These are phyloP conservation scores for Rhinolophus ferrumequinum DNA, from an alignment of 2,113 vertebrate genomes.

Conservation along the genomic window DNA sequence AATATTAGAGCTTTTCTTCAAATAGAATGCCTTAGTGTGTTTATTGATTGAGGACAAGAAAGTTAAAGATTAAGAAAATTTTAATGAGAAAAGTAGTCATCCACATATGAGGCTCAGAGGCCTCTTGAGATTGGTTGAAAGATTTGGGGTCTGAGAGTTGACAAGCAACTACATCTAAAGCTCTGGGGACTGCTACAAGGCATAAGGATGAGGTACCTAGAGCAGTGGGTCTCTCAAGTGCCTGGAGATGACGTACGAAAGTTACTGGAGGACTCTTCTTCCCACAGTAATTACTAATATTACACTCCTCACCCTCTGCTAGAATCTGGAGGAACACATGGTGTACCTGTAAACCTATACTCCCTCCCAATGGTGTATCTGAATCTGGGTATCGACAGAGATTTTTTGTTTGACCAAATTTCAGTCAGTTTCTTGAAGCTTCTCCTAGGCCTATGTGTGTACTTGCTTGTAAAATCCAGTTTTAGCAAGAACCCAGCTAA, in stretches of 20 bases:
- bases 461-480: background rate
- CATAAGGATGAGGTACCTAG: no score
- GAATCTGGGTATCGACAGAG: background rate
- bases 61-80: background rate
- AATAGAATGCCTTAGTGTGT: constrained; percentile 23
- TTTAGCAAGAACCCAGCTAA: background rate
- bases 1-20: constrained; percentile 20
- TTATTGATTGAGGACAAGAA: background rate
- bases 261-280: background rate
- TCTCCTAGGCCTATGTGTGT: background rate
- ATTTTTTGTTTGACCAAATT: background rate
- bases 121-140: background rate
- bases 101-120: background rate
- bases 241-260: background rate
- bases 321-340: background rate
- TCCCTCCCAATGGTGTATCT: background rate
- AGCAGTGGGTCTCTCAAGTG: background rate
- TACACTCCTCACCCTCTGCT: fast-evolving
- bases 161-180: background rate
- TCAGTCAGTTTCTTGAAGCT: background rate
- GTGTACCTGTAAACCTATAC: no score
- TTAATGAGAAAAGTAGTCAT: constrained; percentile 20
- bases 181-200: background rate
- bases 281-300: background rate
- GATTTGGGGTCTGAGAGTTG: background rate